Evolutionary conservation across 2,797 vertebrate species (phyloP).

Genomic region (Tachyglossus aculeatus): DNA sequence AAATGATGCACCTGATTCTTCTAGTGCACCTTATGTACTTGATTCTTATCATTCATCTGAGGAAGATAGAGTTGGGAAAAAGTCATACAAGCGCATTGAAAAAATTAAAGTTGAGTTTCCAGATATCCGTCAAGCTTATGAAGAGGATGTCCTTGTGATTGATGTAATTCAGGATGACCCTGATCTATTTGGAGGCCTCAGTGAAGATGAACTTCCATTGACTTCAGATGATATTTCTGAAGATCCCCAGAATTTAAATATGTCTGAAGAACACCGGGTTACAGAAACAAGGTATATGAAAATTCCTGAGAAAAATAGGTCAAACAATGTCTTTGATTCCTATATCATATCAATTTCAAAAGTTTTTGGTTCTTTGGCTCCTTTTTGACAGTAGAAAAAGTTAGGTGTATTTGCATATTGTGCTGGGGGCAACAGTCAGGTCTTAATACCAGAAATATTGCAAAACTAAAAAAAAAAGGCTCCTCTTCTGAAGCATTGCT

Average conservation of each 20-base stretch:
- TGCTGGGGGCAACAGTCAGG: constrained; percentile 12
- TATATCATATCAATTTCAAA: constrained; percentile 22
- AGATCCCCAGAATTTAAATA: neutral
- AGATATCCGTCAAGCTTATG: constrained; percentile 85
- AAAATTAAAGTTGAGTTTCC: constrained; percentile 34
- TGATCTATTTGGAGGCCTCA: constrained; percentile 84
- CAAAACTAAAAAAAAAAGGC: no score
- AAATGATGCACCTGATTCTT: neutral
- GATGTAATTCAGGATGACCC: constrained; percentile 90
- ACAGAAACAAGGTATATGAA: constrained; percentile 15
- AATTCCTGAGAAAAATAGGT: constrained; percentile 23
- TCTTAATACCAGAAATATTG: neutral
- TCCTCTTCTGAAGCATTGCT: no score
- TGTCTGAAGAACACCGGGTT: constrained; percentile 20
- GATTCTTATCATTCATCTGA: constrained; percentile 19
- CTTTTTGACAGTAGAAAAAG: constrained; percentile 12
- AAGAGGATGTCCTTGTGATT: constrained; percentile 90
- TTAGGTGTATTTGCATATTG: constrained; percentile 12
- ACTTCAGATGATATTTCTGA: constrained; percentile 17
- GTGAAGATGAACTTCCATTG: constrained; percentile 46
- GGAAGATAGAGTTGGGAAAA: constrained; percentile 13
- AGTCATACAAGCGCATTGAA: constrained; percentile 33
- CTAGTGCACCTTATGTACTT: constrained; percentile 30
- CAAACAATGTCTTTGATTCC: constrained; percentile 54
- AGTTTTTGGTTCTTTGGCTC: neutral